Conservation (phyloP, 2,888 invertebrate genomes). For the Corbicula japonica region DNA sequence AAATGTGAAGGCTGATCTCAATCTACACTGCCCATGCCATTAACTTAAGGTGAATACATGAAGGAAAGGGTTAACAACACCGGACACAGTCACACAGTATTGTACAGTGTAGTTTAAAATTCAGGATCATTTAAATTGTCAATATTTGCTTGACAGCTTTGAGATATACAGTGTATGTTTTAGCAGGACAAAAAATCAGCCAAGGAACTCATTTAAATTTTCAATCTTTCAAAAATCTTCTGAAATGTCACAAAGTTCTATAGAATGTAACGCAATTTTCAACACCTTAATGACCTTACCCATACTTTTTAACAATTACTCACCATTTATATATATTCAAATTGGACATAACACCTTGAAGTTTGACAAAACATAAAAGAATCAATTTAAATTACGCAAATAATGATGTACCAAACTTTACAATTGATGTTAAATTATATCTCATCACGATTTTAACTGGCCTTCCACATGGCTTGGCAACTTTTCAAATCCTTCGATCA, state of each 20-base stretch:
- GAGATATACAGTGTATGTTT: not conserved
- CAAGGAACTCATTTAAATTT: not conserved
- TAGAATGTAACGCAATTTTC: no score
- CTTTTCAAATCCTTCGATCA: not conserved
- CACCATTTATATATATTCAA: not conserved
- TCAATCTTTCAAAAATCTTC: not conserved
- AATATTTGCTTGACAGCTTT: no score
- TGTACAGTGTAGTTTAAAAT: no score
- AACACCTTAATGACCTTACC: no score
- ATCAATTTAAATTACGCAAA: not conserved
- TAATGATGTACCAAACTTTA: not conserved
- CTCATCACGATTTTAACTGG: not conserved
- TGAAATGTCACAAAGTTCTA: no score
- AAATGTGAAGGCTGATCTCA: no score
- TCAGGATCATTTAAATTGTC: no score
- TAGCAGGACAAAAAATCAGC: not conserved
- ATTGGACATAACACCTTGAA: not conserved
- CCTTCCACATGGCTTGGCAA: not conserved
- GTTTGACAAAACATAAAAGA: slow-evolving; percentile 2
- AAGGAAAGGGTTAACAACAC: no score
- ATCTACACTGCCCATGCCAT: no score
- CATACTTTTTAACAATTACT: no score
- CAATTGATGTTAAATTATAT: not conserved
- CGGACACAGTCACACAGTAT: no score
- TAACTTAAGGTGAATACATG: no score